Base-by-base conservation (phyloP, 2,113 vertebrate genomes). In the Guaruba guarouba region DNA sequence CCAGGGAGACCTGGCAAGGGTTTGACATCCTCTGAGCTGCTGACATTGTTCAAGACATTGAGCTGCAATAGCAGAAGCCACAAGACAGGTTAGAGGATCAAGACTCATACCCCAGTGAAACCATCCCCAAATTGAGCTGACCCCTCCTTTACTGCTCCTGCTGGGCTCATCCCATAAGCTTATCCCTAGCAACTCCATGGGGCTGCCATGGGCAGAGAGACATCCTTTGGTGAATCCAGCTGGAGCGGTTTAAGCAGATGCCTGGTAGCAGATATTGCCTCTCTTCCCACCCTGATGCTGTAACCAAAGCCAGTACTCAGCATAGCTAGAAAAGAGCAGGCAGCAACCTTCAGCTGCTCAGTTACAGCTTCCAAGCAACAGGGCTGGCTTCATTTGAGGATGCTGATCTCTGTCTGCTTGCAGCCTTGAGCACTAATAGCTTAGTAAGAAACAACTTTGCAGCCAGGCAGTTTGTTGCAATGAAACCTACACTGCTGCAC, bases 21-120 rank as follows among this genome's bases (percentile, higher is more conserved):
- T 86, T 99, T 99, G 92, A 99, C 93, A 67, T 99, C 99, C 96
- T 99, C 99, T 0, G 98, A 98, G 95, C 98, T 98, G 97, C 98
- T 99, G 73, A 98, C 97, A 31, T 94, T 98, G 97, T 98, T 99
- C 98, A 99, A 98, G 83, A 98, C 98, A 68, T 98, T 99, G 94
- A 99, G 98, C 99, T 99, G 97, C 77, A 94, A 85, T 90, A 82
- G 62, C 52, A 80, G 61, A 81, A 84, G 13, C 46, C 28, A 80
- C 29, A 35, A 74, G 57, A 48, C 49, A 84, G 12, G 23, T 89
- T 43, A 92, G 61, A 88, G 27, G 7, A 17, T 15, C 1, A 2
- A 81, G 48, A 63, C 2, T 37, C 10, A 17, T 18, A 75, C 17
- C 57, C 66, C 73, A 55, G 3, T 11, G 33, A 84, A 78, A 68